phyloP scores from a whole-genome alignment of 2,797 vertebrate genomes.

The Eurystomus glaucurus region DNA sequence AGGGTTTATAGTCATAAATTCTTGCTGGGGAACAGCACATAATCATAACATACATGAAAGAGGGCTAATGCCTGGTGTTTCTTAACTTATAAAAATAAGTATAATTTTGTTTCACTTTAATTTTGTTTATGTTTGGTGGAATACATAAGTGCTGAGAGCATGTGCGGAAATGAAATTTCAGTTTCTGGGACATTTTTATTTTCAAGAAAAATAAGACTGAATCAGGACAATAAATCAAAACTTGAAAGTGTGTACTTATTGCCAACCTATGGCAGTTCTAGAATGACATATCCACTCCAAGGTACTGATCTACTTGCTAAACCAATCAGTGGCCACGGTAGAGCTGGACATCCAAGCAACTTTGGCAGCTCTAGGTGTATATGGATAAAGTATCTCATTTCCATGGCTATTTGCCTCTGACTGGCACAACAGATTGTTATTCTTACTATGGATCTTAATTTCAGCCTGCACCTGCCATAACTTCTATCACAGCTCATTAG shows the following conservation, averaged over 20 bases:
- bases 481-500: conserved; percentile 46
- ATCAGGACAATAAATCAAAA: neutral
- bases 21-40: neutral
- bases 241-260: rapidly evolving
- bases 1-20: neutral
- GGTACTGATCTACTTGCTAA: neutral
- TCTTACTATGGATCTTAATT: conserved; percentile 29
- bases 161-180: neutral
- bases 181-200: neutral
- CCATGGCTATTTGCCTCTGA: neutral
- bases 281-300: neutral
- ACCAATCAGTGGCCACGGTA: neutral
- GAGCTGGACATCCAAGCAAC: neutral
- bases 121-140: neutral
- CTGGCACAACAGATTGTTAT: neutral
- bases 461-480: conserved; percentile 48
- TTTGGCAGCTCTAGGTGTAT: neutral
- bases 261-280: neutral
- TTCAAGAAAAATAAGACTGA: neutral
- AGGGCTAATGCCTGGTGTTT: neutral
- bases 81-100: neutral
- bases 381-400: neutral
- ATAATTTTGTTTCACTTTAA: neutral
- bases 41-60: neutral
- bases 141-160: rapidly evolving